Evolutionary conservation across 2,113 vertebrate genomes (phyloP).

Genomic region (Vulpes ferrilata): DNA sequence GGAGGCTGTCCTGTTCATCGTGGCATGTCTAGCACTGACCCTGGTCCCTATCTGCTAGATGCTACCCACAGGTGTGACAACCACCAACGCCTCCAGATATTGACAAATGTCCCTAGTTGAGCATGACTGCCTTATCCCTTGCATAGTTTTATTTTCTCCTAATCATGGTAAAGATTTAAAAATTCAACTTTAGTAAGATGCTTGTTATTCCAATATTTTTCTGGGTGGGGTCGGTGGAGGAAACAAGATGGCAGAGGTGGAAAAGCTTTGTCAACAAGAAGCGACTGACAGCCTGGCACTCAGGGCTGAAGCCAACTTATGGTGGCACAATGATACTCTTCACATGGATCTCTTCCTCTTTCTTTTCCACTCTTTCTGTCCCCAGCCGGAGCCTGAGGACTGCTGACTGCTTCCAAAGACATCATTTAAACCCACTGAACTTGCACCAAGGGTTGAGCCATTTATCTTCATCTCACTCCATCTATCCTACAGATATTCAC

Average conservation of each 20-base stretch:
- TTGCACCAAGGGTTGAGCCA: not conserved
- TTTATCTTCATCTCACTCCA: not conserved
- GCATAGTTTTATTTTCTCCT: not conserved
- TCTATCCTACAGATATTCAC: not conserved
- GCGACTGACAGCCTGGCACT: not conserved
- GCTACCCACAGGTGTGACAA: not conserved
- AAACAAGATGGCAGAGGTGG: not conserved
- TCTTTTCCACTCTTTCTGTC: not conserved
- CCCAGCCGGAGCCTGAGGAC: not conserved
- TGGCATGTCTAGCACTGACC: not conserved
- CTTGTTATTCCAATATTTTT: not conserved
- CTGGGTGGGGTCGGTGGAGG: not conserved
- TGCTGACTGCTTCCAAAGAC: not conserved
- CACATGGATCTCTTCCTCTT: not conserved
- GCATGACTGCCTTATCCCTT: not conserved
- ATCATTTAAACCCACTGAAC: not conserved
- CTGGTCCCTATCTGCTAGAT: not conserved
- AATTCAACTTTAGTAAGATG: not conserved
- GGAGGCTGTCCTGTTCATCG: no score
- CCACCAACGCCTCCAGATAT: not conserved
- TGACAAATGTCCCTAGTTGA: not conserved
- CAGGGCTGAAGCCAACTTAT: not conserved
- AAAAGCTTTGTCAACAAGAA: not conserved
- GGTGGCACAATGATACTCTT: not conserved
- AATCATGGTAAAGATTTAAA: not conserved